Evolutionary conservation across 2,888 invertebrate species (phyloP), one percentile per base, ranked within the genome.

Genomic region (Drosophila anomelani): DNA sequence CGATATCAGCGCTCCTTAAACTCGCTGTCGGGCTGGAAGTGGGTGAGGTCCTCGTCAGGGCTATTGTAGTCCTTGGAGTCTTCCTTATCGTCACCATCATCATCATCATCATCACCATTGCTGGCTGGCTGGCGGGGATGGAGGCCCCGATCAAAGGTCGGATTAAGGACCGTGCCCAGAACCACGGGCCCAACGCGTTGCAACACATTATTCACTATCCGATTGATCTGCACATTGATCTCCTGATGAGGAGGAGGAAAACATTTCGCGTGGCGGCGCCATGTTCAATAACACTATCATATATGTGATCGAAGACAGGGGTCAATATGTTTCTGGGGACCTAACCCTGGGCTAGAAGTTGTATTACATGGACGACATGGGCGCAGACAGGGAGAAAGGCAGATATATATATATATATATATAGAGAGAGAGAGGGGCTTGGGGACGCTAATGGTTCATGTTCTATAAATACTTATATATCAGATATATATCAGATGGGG

Each of bases 171-270:
- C 3, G 88, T 91, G 39, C 91, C 91, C 81, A 91, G 75, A 41
- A 91, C 47, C 61, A 84, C 71, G 34, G 91, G 91, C 29, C 91
- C 91, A 46, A 91, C 72, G 75, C 81, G 83, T 77, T 79, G 79
- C 64, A 91, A 75, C 38, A 91, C 68, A 75, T 80, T 84, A 81
- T 90, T 88, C 75, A 81, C 89, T 79, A 91, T 75, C 60, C 90
- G 89, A 89, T 91, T 85, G 80, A 91, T 91, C 83, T 91, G 85
- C 75, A 76, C 75, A 90, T 91, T 80, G 76, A 91, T 82, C 89
- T 90, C 90, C 91, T 91, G 51, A 83, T 44, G 80, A 53, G 75
- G 86, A 51, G 75, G 84, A 84, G 71, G 85, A 82, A 86, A 70
- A 77, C 77, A 85, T 63, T 53, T 60, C 49, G 55, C 47, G 58